Evolutionary conservation across 2,797 vertebrate species (phyloP).

Genomic region (Furcifer pardalis): DNA sequence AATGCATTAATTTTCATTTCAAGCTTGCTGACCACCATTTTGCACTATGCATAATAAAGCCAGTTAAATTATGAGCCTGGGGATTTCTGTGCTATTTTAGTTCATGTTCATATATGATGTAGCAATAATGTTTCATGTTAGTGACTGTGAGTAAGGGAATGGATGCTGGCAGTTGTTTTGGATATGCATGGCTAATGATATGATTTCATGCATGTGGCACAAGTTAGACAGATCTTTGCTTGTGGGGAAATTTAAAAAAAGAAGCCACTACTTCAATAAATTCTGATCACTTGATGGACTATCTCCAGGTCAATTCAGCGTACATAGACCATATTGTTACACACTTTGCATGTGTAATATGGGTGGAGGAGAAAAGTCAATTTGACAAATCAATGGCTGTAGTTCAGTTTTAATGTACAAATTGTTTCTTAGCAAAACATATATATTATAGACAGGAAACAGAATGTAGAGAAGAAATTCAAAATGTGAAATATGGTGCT

Average conservation of each 20-base stretch:
- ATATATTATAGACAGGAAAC: constrained; percentile 15
- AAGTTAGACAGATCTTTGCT: constrained; percentile 14
- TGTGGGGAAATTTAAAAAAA: constrained; percentile 48
- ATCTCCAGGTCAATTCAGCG: constrained; percentile 26
- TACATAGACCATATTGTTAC: constrained; percentile 29
- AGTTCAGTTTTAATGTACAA: constrained; percentile 13
- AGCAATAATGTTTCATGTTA: neutral
- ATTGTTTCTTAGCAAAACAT: constrained; percentile 1
- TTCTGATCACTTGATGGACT: constrained; percentile 3
- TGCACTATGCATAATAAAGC: neutral
- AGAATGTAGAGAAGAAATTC: constrained; percentile 40
- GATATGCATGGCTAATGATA: constrained; percentile 32
- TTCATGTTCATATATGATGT: neutral
- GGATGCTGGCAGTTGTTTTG: neutral
- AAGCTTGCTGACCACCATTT: neutral
- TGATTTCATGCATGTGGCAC: neutral
- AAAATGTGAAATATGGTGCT: constrained; percentile 31
- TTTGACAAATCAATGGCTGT: constrained; percentile 27
- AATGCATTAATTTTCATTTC: neutral
- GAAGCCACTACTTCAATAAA: constrained; percentile 37
- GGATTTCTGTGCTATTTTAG: neutral
- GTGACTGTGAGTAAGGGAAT: neutral
- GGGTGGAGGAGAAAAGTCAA: constrained; percentile 13
- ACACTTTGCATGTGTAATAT: constrained; percentile 5
- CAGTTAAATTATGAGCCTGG: neutral